A percentile compares a stretch with the other conserved stretches of the same genome.
Evolutionary conservation across 2,888 invertebrate genomes (phyloP).

Genomic region (Gastrophysa polygoni): DNA sequence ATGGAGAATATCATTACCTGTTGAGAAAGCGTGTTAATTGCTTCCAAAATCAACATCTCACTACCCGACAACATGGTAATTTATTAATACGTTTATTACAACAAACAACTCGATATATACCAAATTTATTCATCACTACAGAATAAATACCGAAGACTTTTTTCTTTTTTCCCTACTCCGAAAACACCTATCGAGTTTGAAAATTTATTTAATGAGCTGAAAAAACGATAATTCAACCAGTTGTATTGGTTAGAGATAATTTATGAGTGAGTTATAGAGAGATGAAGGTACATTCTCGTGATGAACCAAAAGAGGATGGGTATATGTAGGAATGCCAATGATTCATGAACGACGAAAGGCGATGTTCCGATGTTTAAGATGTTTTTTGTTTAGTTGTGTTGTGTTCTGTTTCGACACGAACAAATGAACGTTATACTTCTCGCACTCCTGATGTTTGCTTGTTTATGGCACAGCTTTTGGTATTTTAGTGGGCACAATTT

Average conservation of each 20-base stretch:
- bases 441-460: slow-evolving; percentile 52
- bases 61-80: slow-evolving; percentile 41
- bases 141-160: slow-evolving; percentile 52
- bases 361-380: slow-evolving; percentile 57
- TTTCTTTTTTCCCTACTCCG: slow-evolving; percentile 49
- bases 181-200: slow-evolving; percentile 57
- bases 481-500: slow-evolving; percentile 38
- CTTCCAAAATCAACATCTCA: slow-evolving; percentile 20
- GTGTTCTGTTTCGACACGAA: slow-evolving; percentile 57
- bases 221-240: slow-evolving; percentile 57
- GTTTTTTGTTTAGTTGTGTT: slow-evolving; percentile 52
- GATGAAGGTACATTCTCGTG: slow-evolving; percentile 33
- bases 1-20: background rate
- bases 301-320: slow-evolving; percentile 37
- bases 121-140: slow-evolving; percentile 54
- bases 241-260: slow-evolving; percentile 56
- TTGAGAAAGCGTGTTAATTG: slow-evolving; percentile 17
- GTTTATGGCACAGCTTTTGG: slow-evolving; percentile 49
- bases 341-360: slow-evolving; percentile 59
- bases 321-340: slow-evolving; percentile 54
- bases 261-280: slow-evolving; percentile 45
- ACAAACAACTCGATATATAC: slow-evolving; percentile 54
- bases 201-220: slow-evolving; percentile 59
- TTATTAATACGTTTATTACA: slow-evolving; percentile 53
- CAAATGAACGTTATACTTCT: slow-evolving; percentile 58